Percentiles rank a stretch among this genome's conserved stretches.
Conservation (phyloP, 2,113 vertebrate genomes). For the Charadrius vociferus region DNA sequence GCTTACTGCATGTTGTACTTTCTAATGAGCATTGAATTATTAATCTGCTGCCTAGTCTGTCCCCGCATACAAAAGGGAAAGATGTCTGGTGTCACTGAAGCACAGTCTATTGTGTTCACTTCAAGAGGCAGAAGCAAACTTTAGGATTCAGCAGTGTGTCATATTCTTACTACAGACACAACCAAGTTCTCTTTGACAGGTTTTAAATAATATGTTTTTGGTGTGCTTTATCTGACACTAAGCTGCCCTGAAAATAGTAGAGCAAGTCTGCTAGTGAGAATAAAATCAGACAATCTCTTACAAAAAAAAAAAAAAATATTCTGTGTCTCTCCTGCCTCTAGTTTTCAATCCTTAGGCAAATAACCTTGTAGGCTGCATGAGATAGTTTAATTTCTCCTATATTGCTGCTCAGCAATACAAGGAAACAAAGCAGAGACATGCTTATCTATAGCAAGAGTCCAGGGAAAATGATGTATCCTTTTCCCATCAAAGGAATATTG, state of each 20-base stretch:
- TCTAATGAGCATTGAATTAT: conserved; percentile 52
- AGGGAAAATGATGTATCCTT: background rate
- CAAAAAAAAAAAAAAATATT: background rate
- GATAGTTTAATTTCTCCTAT: background rate
- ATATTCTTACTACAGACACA: background rate
- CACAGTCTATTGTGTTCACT: background rate
- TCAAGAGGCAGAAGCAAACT: conserved; percentile 19
- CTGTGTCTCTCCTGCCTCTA: background rate
- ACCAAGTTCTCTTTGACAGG: conserved; percentile 7
- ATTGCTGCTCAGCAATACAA: background rate
- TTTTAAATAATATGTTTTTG: conserved; percentile 60
- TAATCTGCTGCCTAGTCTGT: conserved; percentile 32
- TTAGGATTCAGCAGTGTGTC: conserved; percentile 27
- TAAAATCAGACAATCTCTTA: conserved; percentile 33
- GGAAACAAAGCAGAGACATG: background rate
- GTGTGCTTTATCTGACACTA: conserved; percentile 57
- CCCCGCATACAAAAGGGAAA: background rate
- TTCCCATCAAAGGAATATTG: background rate
- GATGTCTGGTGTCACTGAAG: background rate
- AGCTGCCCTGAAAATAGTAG: conserved; percentile 61
- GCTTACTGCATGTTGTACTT: background rate
- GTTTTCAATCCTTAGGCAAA: conserved; percentile 53
- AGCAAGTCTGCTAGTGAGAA: conserved; percentile 23
- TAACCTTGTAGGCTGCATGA: conserved; percentile 22
- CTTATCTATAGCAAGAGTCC: background rate